phyloP scores from a whole-genome alignment of 2,888 invertebrate genomes.

The Hydrotaea cyrtoneurina region DNA sequence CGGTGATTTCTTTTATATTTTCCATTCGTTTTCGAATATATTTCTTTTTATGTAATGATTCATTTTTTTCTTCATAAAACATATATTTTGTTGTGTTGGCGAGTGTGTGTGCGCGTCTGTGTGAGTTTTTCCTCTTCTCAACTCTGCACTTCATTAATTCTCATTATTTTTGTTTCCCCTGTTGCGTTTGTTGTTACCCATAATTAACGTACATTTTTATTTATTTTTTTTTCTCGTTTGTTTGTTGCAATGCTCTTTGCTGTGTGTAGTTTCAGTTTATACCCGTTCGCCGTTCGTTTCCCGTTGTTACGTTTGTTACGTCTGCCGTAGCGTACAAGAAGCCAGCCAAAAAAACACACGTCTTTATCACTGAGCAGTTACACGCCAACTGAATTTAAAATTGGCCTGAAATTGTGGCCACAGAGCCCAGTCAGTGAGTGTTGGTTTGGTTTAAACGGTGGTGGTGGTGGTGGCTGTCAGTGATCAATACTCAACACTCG shows the following conservation, averaged over 20 bases:
- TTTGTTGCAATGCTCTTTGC: conserved; percentile 26
- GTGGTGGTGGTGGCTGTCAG: background rate
- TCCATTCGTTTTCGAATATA: conserved; percentile 34
- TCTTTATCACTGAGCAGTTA: conserved; percentile 59
- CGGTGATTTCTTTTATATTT: background rate
- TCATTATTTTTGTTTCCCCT: background rate
- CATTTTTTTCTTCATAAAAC: background rate
- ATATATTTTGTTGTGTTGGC: too few species aligned
- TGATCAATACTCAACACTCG: conserved; percentile 27
- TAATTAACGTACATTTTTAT: conserved; percentile 55
- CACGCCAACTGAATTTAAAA: conserved; percentile 59
- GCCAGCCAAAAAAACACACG: conserved; percentile 45
- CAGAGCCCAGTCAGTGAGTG: background rate
- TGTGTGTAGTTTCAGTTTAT: conserved; percentile 13
- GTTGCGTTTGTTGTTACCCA: conserved; percentile 5
- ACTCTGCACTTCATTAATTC: conserved; percentile 41
- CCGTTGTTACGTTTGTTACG: conserved; percentile 22
- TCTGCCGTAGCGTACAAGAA: background rate
- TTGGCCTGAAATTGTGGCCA: conserved; percentile 30
- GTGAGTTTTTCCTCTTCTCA: background rate
- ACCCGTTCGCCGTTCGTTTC: conserved; percentile 36
- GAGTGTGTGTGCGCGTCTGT: too few species aligned
- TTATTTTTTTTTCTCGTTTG: conserved; percentile 20
- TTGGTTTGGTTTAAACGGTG: background rate
- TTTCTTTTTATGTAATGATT: conserved; percentile 21